These are phyloP conservation scores for Habroteleia sp. DNA, from an alignment of 2,888 invertebrate genomes.

Conservation along the genomic window DNA sequence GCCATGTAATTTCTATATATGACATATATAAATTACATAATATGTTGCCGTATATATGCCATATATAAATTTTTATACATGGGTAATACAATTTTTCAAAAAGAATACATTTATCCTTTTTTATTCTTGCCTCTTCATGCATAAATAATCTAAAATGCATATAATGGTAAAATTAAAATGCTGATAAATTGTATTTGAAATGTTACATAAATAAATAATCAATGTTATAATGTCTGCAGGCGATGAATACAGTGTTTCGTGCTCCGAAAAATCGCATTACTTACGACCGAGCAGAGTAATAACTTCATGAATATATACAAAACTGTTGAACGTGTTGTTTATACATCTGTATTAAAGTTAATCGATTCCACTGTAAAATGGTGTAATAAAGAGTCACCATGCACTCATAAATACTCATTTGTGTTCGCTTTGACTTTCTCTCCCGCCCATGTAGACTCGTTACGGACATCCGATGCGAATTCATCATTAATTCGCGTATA, in stretches of 20 bases:
- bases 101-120: too few relatives aligned
- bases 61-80: too few relatives aligned
- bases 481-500: conserved; percentile 64
- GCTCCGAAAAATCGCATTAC: conserved; percentile 6
- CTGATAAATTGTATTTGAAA: too few relatives aligned
- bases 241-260: background rate
- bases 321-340: conserved; percentile 60
- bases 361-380: conserved; percentile 73
- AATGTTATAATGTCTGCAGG: too few relatives aligned
- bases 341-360: conserved; percentile 73
- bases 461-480: conserved; percentile 63
- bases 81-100: too few relatives aligned
- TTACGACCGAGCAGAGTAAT: conserved; percentile 10
- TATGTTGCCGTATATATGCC: too few relatives aligned
- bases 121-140: too few relatives aligned
- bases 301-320: conserved; percentile 16
- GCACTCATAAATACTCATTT: conserved; percentile 78
- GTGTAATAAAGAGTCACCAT: conserved; percentile 72
- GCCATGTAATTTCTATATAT: too few relatives aligned
- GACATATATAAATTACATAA: too few relatives aligned
- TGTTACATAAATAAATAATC: too few relatives aligned
- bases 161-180: too few relatives aligned
- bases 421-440: conserved; percentile 68
- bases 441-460: conserved; percentile 72
- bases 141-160: too few relatives aligned